phyloP scores from a whole-genome alignment of 2,113 vertebrate species.

The Spermophilus dauricus region DNA sequence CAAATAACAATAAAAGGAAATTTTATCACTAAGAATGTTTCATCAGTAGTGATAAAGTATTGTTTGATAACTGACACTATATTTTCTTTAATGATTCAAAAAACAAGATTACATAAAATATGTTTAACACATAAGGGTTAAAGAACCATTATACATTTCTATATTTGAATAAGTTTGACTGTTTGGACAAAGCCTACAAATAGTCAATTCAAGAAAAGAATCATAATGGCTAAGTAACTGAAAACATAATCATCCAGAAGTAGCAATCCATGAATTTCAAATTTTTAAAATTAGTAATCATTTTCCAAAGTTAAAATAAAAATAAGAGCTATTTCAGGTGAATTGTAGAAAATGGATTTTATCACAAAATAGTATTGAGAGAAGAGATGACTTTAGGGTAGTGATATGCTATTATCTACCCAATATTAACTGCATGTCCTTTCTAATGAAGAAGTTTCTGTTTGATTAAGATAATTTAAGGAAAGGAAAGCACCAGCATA shows the following conservation, averaged over 20 bases:
- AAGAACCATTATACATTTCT: not conserved
- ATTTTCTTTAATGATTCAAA: not conserved
- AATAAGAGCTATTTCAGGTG: not conserved
- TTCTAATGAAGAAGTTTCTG: not conserved
- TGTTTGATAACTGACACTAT: not conserved
- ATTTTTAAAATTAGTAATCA: not conserved
- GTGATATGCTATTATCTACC: not conserved
- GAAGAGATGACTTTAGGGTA: not conserved
- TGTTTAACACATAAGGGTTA: not conserved
- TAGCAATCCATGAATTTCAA: not conserved
- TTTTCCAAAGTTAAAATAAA: constrained; percentile 7
- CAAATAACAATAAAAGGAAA: not conserved
- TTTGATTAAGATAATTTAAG: not conserved
- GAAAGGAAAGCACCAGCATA: not conserved
- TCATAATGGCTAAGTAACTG: not conserved
- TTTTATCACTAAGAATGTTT: not conserved
- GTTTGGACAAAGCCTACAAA: not conserved
- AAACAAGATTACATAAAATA: not conserved
- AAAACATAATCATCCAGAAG: not conserved
- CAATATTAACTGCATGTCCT: not conserved
- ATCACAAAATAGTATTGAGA: not conserved
- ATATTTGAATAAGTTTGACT: not conserved
- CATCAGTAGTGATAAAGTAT: not conserved
- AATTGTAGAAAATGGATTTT: not conserved
- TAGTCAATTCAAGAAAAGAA: not conserved